Percentiles rank a stretch among this genome's conserved stretches.
These are phyloP conservation scores for Chelonia mydas DNA, from an alignment of 2,797 vertebrate species.

Conservation along the genomic window DNA sequence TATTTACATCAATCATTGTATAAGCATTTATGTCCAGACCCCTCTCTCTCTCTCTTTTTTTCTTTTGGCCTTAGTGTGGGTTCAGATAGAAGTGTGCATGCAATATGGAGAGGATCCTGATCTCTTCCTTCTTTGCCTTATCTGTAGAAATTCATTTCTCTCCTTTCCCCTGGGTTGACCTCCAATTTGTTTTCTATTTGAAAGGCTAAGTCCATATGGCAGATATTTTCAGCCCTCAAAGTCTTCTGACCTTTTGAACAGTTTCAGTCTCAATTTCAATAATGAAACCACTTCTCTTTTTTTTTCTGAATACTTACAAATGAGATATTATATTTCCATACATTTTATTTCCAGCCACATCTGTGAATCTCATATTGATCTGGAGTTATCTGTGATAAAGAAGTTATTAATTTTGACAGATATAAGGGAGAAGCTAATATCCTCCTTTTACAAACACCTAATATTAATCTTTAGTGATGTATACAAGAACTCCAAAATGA, in stretches of 20 bases:
- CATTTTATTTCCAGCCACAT: slow-evolving; percentile 84
- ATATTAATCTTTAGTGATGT: slow-evolving; percentile 85
- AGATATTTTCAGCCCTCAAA: slow-evolving; percentile 73
- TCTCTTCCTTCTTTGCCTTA: neutral
- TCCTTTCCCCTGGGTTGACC: slow-evolving; percentile 45
- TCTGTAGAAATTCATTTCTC: slow-evolving; percentile 37
- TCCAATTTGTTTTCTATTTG: slow-evolving; percentile 68
- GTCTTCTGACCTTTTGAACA: slow-evolving; percentile 81
- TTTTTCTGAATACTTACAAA: slow-evolving; percentile 77
- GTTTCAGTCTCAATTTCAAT: slow-evolving; percentile 77
- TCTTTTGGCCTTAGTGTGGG: neutral
- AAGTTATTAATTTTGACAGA: slow-evolving; percentile 89
- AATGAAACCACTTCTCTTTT: slow-evolving; percentile 66
- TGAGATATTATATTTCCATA: slow-evolving; percentile 86
- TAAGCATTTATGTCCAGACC: slow-evolving; percentile 51
- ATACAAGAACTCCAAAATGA: slow-evolving; percentile 76
- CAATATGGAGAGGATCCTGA: neutral
- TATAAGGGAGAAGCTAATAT: slow-evolving; percentile 87
- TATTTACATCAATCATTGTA: slow-evolving; percentile 56
- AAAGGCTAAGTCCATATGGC: slow-evolving; percentile 73
- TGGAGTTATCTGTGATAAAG: slow-evolving; percentile 85
- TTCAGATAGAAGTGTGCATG: neutral
- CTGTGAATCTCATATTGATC: slow-evolving; percentile 87
- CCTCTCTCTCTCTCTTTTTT: neutral
- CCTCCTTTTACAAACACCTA: slow-evolving; percentile 85